phyloP scores from a whole-genome alignment of 2,113 vertebrate genomes.

The Merops nubicus region DNA sequence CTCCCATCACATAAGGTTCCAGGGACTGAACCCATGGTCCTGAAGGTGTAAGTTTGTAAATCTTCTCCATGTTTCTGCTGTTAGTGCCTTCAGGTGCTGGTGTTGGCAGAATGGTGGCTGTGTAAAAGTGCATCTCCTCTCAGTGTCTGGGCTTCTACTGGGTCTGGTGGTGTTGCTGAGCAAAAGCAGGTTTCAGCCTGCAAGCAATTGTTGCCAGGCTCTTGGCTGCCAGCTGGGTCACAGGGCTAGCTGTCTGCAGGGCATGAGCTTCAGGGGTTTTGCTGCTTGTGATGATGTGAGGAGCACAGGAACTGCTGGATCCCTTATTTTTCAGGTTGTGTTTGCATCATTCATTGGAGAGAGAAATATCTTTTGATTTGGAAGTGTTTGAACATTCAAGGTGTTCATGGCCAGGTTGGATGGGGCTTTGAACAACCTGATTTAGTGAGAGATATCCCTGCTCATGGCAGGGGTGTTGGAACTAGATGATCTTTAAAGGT shows the following conservation, averaged over 20 bases:
- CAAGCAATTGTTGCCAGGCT: neutral
- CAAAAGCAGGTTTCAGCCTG: neutral
- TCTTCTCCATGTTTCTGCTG: neutral
- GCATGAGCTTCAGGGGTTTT: neutral
- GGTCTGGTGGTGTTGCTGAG: neutral
- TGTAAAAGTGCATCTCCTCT: neutral
- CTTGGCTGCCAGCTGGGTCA: neutral
- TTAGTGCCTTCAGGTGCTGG: neutral
- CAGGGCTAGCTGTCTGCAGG: neutral
- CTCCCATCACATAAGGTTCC: neutral
- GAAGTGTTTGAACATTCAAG: neutral
- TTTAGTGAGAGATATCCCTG: neutral
- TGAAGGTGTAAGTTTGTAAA: neutral
- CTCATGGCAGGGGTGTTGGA: neutral
- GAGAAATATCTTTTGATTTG: neutral
- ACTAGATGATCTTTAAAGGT: neutral
- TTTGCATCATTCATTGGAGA: neutral
- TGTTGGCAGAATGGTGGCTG: neutral
- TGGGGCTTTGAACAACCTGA: neutral
- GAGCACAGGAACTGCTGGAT: neutral
- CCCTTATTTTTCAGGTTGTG: neutral
- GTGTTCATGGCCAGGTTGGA: neutral
- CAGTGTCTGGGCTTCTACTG: fast-evolving
- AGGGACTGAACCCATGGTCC: neutral
- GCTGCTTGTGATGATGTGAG: neutral